Evolutionary conservation across 2,888 invertebrate genomes (phyloP).

Genomic region (Dryocosmus kuriphilus): DNA sequence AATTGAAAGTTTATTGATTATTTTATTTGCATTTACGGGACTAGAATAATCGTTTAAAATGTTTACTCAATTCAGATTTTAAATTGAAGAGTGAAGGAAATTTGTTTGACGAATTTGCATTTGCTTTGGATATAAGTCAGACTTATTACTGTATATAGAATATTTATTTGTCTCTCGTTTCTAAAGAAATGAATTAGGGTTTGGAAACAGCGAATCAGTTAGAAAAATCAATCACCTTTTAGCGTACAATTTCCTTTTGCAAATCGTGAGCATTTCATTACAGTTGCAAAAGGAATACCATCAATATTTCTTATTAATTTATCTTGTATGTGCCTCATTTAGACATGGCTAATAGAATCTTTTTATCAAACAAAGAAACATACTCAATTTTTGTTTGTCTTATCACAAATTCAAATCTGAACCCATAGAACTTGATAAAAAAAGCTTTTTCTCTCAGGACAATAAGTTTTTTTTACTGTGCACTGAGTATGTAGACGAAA

Average conservation of each 20-base stretch:
- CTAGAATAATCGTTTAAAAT: slow-evolving; percentile 10
- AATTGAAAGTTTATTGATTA: not conserved
- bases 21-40: slow-evolving; percentile 30
- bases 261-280: not conserved
- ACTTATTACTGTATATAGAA: slow-evolving; percentile 38
- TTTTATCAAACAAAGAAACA: not conserved
- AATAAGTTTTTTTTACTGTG: slow-evolving; percentile 44
- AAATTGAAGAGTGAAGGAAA: not conserved
- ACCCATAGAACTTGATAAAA: not conserved
- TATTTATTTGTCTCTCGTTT: slow-evolving; percentile 39
- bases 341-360: slow-evolving; percentile 27
- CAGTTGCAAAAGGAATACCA: not conserved
- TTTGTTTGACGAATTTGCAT: slow-evolving; percentile 23
- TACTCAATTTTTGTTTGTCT: not conserved
- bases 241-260: not conserved
- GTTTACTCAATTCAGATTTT: not conserved
- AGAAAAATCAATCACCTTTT: slow-evolving; percentile 8
- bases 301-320: slow-evolving; percentile 13
- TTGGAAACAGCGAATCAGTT: not conserved
- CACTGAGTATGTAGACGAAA: slow-evolving; percentile 52
- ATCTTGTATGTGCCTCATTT: slow-evolving; percentile 14
- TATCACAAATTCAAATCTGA: not conserved
- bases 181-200: not conserved
- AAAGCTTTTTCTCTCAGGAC: not conserved
- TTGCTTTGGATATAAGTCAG: slow-evolving; percentile 28